These are phyloP conservation scores for Dynastes maya DNA, from an alignment of 2,888 invertebrate genomes.

Conservation along the genomic window DNA sequence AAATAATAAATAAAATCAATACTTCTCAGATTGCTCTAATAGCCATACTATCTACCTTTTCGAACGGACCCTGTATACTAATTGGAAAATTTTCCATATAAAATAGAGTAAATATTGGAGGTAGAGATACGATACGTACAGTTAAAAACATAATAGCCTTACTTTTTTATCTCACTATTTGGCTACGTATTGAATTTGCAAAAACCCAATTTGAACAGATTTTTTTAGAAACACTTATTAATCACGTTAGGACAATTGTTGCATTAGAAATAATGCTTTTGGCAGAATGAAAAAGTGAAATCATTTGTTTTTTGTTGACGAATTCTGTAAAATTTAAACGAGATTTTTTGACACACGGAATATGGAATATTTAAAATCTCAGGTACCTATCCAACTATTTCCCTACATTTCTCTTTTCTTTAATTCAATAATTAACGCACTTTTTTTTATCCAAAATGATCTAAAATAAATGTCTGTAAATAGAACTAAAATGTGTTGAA, in stretches of 20 bases:
- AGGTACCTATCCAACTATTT: neutral
- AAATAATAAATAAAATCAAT: too few relatives aligned
- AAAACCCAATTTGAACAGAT: neutral
- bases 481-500: neutral
- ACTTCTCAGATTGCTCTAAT: too few relatives aligned
- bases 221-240: neutral
- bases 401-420: neutral
- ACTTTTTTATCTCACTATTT: too few relatives aligned
- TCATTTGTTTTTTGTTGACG: too few relatives aligned
- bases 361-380: conserved; percentile 17
- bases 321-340: too few relatives aligned
- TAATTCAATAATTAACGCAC: neutral
- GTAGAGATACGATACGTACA: neutral
- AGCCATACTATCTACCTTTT: too few relatives aligned
- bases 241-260: neutral
- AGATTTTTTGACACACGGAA: neutral
- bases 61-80: too few relatives aligned
- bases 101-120: neutral
- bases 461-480: neutral
- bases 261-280: too few relatives aligned
- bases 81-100: too few relatives aligned
- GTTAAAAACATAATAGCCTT: neutral
- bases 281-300: too few relatives aligned
- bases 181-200: neutral
- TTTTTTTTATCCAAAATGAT: neutral